Evolutionary conservation across 2,797 vertebrate species (phyloP), one percentile per base, ranked within the genome.

Genomic region (Luscinia megarhynchos): DNA sequence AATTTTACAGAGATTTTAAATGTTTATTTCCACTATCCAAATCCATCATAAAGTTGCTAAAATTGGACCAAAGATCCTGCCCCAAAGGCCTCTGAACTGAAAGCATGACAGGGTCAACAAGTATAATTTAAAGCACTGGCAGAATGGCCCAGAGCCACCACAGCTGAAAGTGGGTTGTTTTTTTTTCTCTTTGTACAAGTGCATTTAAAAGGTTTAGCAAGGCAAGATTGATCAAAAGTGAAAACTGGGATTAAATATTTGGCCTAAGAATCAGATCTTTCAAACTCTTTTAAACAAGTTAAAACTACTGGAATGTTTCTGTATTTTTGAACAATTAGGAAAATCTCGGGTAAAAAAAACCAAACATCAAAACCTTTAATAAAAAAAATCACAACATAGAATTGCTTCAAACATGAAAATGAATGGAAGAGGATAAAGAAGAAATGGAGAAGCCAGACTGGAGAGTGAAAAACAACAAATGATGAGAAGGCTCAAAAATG

Each of bases 31-130:
- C 51, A 36, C 75, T 24, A n/a, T 16, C 72, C 93, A 90, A 87
- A 92, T 54, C 64, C 87, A 75, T 36, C 87, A 57, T 9, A 51
- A 72, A 94, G 73, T 38, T 85, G 86, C 84, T 96, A 95, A 87
- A 96, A 90, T 38, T 76, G 80, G 59, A 86, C 48, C 62, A 74
- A 68, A 80, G 68, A 79, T 89, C 68, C 74, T 87, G 87, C 89
- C 84, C 87, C 46, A 48, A 61, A 87, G 74, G 84, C 78, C 79
- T 84, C 8, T 90, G 70, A 79, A 88, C 59, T 4, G 22, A n/a
- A 50, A 86, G 74, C 40, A n/a, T 1, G 41, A 87, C 32, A 51
- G 89, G 93, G 90, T 94, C 94, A 95, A 89, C 70, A 83, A 85
- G 61, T 2, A 34, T 80, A 61, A n/a, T 14, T 68, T 48, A 51